These are phyloP conservation scores for Xyrichtys novacula DNA, from an alignment of 2,797 vertebrate genomes.

Conservation along the genomic window DNA sequence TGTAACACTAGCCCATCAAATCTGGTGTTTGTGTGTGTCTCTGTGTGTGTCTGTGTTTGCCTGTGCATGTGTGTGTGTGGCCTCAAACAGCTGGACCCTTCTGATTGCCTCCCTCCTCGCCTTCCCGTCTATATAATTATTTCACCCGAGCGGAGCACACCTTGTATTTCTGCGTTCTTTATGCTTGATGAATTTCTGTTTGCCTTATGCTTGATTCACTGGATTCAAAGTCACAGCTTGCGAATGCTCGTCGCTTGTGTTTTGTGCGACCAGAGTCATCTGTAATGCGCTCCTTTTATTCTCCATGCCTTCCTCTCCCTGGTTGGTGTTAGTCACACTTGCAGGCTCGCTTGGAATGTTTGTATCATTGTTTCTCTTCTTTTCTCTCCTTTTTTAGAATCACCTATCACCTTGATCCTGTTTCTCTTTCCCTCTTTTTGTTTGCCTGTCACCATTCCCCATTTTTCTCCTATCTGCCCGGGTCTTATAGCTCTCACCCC, in stretches of 20 bases:
- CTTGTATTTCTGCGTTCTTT: constrained; percentile 42
- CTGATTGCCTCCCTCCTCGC: constrained; percentile 42
- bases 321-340: constrained; percentile 72
- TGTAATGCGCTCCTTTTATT: constrained; percentile 36
- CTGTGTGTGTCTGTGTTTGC: no score
- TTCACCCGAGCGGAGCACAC: constrained; percentile 24
- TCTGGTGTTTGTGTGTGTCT: constrained; percentile 24
- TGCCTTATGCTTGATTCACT: constrained; percentile 25
- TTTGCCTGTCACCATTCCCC: constrained; percentile 66
- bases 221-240: constrained; percentile 49
- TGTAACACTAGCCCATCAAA: constrained; percentile 56
- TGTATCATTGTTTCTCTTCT: constrained; percentile 50
- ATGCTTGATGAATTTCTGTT: constrained; percentile 40
- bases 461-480: constrained; percentile 69
- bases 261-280: constrained; percentile 50
- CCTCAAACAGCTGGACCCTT: constrained; percentile 61
- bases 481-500: constrained; percentile 74
- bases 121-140: constrained; percentile 49
- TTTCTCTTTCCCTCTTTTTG: constrained; percentile 75
- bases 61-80: constrained; percentile 25
- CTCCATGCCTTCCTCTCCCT: constrained; percentile 39
- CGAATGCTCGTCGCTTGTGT: constrained; percentile 13
- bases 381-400: constrained; percentile 49
- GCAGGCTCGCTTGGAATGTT: constrained; percentile 69
- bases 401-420: constrained; percentile 83